Evolutionary conservation across 1,140 invertebrate genomes (phyloP).

Genomic region (Apis cerana): DNA sequence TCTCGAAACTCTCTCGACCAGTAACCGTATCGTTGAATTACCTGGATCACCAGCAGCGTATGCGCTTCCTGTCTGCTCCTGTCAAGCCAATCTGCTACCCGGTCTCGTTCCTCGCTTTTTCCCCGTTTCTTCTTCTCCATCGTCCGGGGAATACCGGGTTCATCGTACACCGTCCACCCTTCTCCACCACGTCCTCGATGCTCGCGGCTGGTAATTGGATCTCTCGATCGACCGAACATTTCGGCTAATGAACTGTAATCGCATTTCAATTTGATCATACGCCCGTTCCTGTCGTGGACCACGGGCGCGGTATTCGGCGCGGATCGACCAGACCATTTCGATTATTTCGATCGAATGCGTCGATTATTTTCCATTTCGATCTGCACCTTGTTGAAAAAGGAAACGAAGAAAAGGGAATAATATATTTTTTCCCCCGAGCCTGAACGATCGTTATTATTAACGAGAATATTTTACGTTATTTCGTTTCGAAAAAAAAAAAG

Average conservation of each 20-base stretch:
- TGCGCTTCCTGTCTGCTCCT: constrained; percentile 29
- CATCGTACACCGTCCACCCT: background rate
- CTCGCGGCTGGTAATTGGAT: constrained; percentile 41
- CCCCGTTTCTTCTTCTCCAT: constrained; percentile 18
- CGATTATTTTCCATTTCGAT: constrained; percentile 15
- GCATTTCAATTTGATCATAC: constrained; percentile 51
- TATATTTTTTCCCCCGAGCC: too few species aligned
- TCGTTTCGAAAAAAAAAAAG: too few species aligned
- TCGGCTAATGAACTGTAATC: constrained; percentile 52
- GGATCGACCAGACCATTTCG: constrained; percentile 26
- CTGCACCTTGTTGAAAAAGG: background rate
- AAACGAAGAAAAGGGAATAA: background rate
- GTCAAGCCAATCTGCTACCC: constrained; percentile 39
- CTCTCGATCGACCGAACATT: constrained; percentile 51
- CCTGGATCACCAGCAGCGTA: constrained; percentile 32
- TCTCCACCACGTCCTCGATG: constrained; percentile 11
- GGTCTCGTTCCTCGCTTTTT: constrained; percentile 26
- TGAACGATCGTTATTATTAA: too few species aligned
- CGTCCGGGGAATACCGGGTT: constrained; percentile 1
- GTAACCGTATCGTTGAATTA: constrained; percentile 42
- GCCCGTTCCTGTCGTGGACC: constrained; percentile 6
- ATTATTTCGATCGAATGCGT: constrained; percentile 26
- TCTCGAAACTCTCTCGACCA: background rate
- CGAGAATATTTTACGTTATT: too few species aligned
- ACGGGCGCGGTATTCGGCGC: constrained; percentile 7